Percentiles rank a stretch among this genome's conserved stretches.
Conservation (phyloP, 92 coral and sea anemone genomes). For the Ricordea florida region DNA sequence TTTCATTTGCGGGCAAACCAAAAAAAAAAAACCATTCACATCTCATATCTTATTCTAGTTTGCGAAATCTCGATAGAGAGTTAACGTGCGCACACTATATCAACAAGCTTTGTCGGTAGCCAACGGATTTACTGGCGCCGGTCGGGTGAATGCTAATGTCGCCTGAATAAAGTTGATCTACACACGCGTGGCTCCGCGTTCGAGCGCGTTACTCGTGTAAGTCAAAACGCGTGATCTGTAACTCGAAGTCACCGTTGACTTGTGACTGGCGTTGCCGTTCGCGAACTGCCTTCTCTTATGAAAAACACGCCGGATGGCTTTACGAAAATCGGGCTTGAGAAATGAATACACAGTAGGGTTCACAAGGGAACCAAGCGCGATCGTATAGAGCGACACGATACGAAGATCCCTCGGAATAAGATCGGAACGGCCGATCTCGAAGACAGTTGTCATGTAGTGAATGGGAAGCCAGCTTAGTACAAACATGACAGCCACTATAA, state of each 20-base stretch:
- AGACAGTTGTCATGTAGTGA: conserved; percentile 28
- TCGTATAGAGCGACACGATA: conserved; percentile 20
- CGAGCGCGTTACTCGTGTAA: background rate
- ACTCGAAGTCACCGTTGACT: conserved; percentile 18
- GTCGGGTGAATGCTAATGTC: no score
- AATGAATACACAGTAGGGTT: conserved; percentile 41
- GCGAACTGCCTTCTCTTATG: background rate
- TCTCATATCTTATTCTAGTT: no score
- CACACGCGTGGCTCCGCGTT: conserved; percentile 7
- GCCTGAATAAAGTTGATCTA: background rate
- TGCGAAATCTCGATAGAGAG: no score
- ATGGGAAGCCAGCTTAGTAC: conserved; percentile 55
- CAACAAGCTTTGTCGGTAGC: no score
- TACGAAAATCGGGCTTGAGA: conserved; percentile 51
- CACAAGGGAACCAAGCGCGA: conserved; percentile 45
- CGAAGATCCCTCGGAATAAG: conserved; percentile 19
- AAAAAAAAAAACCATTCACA: no score
- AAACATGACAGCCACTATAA: conserved; percentile 47
- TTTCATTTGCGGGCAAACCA: no score
- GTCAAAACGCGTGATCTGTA: background rate
- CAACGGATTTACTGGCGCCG: no score
- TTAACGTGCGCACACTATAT: no score
- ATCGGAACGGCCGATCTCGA: conserved; percentile 40
- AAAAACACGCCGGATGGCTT: conserved; percentile 13
- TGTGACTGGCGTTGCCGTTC: background rate